Evolutionary conservation across 1,140 invertebrate species (phyloP).

Genomic region (Drosophila littoralis): DNA sequence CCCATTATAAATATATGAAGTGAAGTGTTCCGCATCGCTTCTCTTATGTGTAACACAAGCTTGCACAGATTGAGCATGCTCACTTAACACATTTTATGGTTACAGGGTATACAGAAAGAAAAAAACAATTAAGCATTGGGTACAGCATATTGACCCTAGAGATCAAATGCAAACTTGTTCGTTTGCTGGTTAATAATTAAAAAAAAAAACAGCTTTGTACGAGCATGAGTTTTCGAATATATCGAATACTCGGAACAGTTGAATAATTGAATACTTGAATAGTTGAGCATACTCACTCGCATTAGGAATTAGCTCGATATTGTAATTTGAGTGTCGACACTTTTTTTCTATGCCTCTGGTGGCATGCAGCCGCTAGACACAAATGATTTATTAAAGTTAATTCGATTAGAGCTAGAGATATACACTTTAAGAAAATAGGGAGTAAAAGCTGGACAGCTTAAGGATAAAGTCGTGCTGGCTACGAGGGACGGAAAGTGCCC

Average conservation of each 20-base stretch:
- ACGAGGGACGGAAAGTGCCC: not conserved
- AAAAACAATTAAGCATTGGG: constrained; percentile 60
- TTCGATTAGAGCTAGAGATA: constrained; percentile 26
- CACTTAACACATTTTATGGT: constrained; percentile 2
- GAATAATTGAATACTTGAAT: constrained; percentile 16
- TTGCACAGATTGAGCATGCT: not conserved
- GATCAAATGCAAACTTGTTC: constrained; percentile 82
- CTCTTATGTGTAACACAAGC: not conserved
- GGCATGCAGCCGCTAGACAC: constrained; percentile 9
- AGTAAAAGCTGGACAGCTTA: not conserved
- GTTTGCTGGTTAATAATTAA: constrained; percentile 66
- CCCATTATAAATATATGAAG: not conserved
- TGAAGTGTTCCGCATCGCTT: not conserved
- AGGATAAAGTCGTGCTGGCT: not conserved
- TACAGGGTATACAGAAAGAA: constrained; percentile 28
- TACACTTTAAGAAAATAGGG: constrained; percentile 31
- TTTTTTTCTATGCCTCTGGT: constrained; percentile 36
- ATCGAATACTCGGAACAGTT: constrained; percentile 17
- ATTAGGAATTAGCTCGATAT: constrained; percentile 45
- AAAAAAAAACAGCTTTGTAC: constrained; percentile 18
- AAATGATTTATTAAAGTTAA: constrained; percentile 29
- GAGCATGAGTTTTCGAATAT: constrained; percentile 14
- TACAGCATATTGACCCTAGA: constrained; percentile 62
- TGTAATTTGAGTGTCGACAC: constrained; percentile 58
- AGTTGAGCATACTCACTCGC: constrained; percentile 3